These are phyloP conservation scores for Syngnathus floridae DNA, from an alignment of 2,113 vertebrate genomes.

Conservation along the genomic window DNA sequence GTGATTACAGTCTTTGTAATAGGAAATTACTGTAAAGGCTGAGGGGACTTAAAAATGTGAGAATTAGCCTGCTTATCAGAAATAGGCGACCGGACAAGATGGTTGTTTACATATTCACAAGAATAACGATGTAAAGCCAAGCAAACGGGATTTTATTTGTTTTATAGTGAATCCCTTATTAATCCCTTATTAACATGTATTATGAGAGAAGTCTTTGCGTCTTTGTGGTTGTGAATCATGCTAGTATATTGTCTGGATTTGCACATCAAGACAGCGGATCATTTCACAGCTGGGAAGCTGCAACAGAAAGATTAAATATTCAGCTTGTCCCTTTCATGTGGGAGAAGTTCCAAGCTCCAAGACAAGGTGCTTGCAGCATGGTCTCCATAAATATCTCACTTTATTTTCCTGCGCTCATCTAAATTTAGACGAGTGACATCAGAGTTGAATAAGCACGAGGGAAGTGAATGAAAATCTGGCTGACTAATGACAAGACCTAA, in stretches of 20 bases:
- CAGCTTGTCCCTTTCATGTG: slow-evolving; percentile 21
- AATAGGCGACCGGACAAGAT: slow-evolving; percentile 32
- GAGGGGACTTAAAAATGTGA: slow-evolving; percentile 29
- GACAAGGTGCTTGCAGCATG: slow-evolving; percentile 13
- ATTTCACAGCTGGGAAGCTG: slow-evolving; percentile 17
- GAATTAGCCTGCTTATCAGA: slow-evolving; percentile 46
- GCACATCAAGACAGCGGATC: background rate
- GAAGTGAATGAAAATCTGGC: slow-evolving; percentile 20
- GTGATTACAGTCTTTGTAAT: slow-evolving; percentile 47
- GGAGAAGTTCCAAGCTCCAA: slow-evolving; percentile 16
- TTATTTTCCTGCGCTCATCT: slow-evolving; percentile 27
- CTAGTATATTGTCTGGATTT: slow-evolving; percentile 11
- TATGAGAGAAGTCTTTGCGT: slow-evolving; percentile 11
- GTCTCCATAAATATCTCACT: slow-evolving; percentile 41
- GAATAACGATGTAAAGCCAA: slow-evolving; percentile 44
- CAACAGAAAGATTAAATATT: slow-evolving; percentile 28
- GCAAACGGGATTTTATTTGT: slow-evolving; percentile 36
- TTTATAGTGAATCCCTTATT: slow-evolving; percentile 18
- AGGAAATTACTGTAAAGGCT: slow-evolving; percentile 45
- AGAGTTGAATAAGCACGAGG: slow-evolving; percentile 22
- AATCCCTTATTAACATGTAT: slow-evolving; percentile 30
- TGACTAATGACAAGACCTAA: slow-evolving; percentile 4
- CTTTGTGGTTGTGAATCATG: slow-evolving; percentile 16
- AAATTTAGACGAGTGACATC: slow-evolving; percentile 47
- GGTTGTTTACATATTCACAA: slow-evolving; percentile 29